Evolutionary conservation across 2,888 invertebrate species (phyloP).

Genomic region (Odontocolon sp.): DNA sequence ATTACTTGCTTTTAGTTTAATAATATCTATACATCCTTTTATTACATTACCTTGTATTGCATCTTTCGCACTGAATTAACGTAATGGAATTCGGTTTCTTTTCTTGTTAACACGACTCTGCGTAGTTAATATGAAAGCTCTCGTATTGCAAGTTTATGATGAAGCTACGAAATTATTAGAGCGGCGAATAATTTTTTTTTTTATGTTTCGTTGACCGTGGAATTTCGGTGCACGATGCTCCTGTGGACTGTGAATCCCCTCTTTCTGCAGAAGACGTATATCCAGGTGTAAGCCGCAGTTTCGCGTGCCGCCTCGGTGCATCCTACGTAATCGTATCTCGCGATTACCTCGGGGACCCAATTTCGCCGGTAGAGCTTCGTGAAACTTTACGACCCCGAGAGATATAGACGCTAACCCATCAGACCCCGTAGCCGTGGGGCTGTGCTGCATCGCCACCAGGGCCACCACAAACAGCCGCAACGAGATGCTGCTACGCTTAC

Average conservation of each 20-base stretch:
- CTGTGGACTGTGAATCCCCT: slow-evolving; percentile 6
- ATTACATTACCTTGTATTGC: too few species aligned
- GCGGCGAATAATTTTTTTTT: too few species aligned
- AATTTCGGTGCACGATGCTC: too few species aligned
- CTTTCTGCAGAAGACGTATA: slow-evolving; percentile 30
- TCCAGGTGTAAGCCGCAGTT: slow-evolving; percentile 60
- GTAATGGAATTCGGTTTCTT: too few species aligned
- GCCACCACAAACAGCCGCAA: neutral
- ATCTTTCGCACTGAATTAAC: too few species aligned
- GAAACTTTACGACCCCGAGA: slow-evolving; percentile 61
- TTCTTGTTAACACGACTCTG: too few species aligned
- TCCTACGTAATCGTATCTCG: slow-evolving; percentile 63
- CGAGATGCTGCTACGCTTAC: slow-evolving; percentile 29
- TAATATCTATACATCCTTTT: too few species aligned
- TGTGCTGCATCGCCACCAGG: neutral
- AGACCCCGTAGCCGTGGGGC: neutral
- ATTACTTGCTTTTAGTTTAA: too few species aligned
- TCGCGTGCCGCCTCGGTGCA: slow-evolving; percentile 59
- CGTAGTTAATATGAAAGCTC: too few species aligned
- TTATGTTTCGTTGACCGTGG: too few species aligned
- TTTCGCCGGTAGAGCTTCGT: slow-evolving; percentile 61
- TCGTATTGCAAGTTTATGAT: too few species aligned
- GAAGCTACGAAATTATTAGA: too few species aligned
- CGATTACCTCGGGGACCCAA: slow-evolving; percentile 64
- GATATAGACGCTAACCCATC: slow-evolving; percentile 46